Evolutionary conservation across 2,888 invertebrate species (phyloP), one percentile per base, ranked within the genome.

Genomic region (Ceramica pisi): DNA sequence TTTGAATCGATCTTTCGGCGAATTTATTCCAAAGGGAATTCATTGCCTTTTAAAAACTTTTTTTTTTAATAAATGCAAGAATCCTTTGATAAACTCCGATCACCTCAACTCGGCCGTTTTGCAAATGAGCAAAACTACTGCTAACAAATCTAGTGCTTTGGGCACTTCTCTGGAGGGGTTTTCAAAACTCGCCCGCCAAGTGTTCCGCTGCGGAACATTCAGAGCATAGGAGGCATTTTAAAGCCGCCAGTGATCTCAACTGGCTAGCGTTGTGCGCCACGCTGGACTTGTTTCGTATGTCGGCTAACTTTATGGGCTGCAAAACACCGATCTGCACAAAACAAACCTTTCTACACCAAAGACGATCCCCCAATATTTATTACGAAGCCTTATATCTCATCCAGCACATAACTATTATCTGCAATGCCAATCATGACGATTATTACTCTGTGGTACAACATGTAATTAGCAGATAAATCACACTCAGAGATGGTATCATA

Each of bases 171-270:
- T 89, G 86, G 83, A 88, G 89, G 82, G 89, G 90, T 90, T 92
- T 92, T 89, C 84, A 85, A 89, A 90, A 91, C 84, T 89, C 88
- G 87, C 83, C 87, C 79, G 86, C 89, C 86, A 88, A 91, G 89
- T 91, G 90, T 90, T 87, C 78, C 77, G 71, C 78, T 75, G 61
- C 70, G 68, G 67, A 82, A 75, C 72, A 81, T 86, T 85, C 68
- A 71, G 71, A 90, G 81, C 87, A 90, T 87, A 92, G 85, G 86
- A 83, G 90, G 84, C 89, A 87, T 90, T 92, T 90, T 89, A 92
- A 91, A 90, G 89, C 91, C 87, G 89, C 83, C 90, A 89, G 90
- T 86, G 90, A 92, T 92, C 90, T 89, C 89, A 86, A 88, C 86
- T 86, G 81, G 84, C 82, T 84, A 82, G 85, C 90, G 90, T 92